Base-by-base conservation (phyloP, 1,140 invertebrate species). In the Daktulosphaira vitifoliae region DNA sequence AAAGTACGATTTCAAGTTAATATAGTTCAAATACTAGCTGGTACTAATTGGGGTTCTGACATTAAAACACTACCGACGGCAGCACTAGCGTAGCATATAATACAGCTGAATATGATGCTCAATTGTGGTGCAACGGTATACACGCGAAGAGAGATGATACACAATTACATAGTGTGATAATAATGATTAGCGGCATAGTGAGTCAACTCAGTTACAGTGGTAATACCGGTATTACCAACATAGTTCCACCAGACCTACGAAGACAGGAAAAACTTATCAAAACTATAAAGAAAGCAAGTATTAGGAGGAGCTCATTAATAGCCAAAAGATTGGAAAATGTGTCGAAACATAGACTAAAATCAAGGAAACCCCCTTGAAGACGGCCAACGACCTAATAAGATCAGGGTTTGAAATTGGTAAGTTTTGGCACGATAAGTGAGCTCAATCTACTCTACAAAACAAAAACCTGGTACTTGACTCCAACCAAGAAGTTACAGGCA, bases 81-180 rank as follows among this genome's bases (percentile, higher is more conserved):
- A 7, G 54, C 26, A 11, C 22, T 44, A 3, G 44, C 29, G 22
- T 26, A 18, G 50, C 26, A n/a, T 48, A 38, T 22, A 26, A 8
- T 18, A 29, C 54, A 59, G 54, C 54, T 16, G 54, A 59, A 59
- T 59, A 59, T 39, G 54, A 8, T 18, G 26, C 56, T 13, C 56
- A 29, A 26, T 8, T 64, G 9, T 64, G 39, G 56, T 15, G 54
- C 7, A 25, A 29, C 8, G 9, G 7, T 26, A 20, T 29, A 37
- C 54, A 59, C 62, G 48, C 37, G 22, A 25, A 29, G 39, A 37
- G 29, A 59, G 54, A 44, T 11, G 54, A 59, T 37, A 15, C 29
- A 59, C 20, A 11, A 22, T 7, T 59, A 20, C 22, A 59, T 20
- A 29, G 29, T 16, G 29, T 26, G 26, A 38, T 39, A 18, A 33